Conservation (phyloP, 2,888 invertebrate genomes). For the Zootermopsis nevadensis region DNA sequence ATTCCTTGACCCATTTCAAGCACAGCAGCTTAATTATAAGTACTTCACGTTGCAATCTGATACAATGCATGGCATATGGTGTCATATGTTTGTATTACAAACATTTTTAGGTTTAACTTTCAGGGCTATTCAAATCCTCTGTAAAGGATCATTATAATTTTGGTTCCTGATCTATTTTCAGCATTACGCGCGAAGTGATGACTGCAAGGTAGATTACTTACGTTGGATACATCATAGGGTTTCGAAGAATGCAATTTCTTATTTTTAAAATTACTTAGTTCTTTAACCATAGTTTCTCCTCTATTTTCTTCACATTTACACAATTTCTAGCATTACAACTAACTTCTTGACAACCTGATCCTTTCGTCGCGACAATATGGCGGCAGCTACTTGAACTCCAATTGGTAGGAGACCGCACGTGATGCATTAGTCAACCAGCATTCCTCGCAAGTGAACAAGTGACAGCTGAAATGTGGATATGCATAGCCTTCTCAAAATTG, state of each 20-base stretch:
- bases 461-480: background rate
- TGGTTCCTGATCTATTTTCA: slow-evolving; percentile 54
- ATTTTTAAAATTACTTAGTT: slow-evolving; percentile 59
- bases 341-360: slow-evolving; percentile 58
- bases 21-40: background rate
- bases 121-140: slow-evolving; percentile 46
- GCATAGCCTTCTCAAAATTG: background rate
- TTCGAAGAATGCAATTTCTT: slow-evolving; percentile 61
- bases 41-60: background rate
- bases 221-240: slow-evolving; percentile 65
- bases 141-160: slow-evolving; percentile 55
- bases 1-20: background rate
- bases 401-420: slow-evolving; percentile 47
- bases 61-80: background rate
- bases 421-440: slow-evolving; percentile 38
- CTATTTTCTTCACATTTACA: slow-evolving; percentile 54
- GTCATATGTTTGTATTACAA: background rate
- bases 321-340: slow-evolving; percentile 59
- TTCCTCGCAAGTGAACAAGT: slow-evolving; percentile 15
- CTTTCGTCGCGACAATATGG: slow-evolving; percentile 58
- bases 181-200: slow-evolving; percentile 54
- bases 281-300: slow-evolving; percentile 60
- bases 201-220: slow-evolving; percentile 59
- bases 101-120: background rate
- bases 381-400: slow-evolving; percentile 53